Percentiles rank a stretch among this genome's conserved stretches.
Conservation (phyloP, 2,113 vertebrate genomes). For the Plecotus auritus region DNA sequence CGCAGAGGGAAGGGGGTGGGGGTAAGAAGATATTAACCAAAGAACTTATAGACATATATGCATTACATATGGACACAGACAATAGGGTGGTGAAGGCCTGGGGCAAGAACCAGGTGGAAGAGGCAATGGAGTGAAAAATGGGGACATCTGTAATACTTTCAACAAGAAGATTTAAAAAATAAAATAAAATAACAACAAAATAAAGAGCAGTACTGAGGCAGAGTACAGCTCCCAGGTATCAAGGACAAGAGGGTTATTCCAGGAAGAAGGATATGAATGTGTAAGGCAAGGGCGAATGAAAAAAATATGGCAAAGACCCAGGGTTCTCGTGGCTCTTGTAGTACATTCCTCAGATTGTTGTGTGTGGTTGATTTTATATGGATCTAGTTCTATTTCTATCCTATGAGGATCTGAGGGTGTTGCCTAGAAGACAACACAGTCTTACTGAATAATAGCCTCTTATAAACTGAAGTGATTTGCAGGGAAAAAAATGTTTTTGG, state of each 20-base stretch:
- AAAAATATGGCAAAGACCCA: neutral
- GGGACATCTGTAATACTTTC: too few species aligned
- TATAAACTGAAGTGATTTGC: neutral
- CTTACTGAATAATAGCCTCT: neutral
- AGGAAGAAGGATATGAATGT: neutral
- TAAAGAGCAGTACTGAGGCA: neutral
- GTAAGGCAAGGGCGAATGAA: neutral
- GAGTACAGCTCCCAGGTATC: neutral
- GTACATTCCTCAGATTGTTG: neutral
- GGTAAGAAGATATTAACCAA: too few species aligned
- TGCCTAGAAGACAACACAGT: neutral
- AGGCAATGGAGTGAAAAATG: too few species aligned
- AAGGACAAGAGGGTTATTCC: neutral
- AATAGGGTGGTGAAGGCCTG: too few species aligned
- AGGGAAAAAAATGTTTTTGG: neutral
- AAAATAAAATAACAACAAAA: too few species aligned
- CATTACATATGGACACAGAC: too few species aligned
- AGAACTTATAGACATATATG: too few species aligned
- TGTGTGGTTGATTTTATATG: neutral
- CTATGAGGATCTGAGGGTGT: neutral
- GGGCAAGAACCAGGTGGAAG: too few species aligned
- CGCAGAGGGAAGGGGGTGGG: too few species aligned
- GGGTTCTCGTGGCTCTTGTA: neutral
- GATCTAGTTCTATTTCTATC: neutral
- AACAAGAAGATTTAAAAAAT: too few species aligned